Percentiles rank a stretch among this genome's conserved stretches.
These are phyloP conservation scores for Ursus arctos DNA, from an alignment of 2,113 vertebrate genomes.

Conservation along the genomic window DNA sequence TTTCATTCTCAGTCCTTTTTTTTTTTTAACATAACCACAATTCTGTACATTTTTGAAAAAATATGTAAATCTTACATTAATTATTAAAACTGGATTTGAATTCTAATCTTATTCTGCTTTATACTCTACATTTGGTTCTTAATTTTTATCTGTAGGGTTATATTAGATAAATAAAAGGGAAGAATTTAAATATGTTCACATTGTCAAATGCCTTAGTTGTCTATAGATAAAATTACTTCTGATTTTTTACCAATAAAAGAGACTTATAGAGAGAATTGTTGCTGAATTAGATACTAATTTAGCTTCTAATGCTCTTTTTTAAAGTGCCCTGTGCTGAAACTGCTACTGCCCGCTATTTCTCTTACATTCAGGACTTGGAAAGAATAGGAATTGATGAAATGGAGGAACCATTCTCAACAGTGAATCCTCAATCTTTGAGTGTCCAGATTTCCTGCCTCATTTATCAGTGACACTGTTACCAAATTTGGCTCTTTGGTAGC, in stretches of 20 bases:
- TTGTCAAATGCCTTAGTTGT: neutral
- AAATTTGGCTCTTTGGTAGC: neutral
- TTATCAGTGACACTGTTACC: neutral
- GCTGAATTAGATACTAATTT: neutral
- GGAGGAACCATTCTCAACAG: neutral
- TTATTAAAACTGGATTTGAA: neutral
- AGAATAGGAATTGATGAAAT: neutral
- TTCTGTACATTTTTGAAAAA: neutral
- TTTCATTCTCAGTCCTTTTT: neutral
- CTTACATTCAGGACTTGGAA: neutral
- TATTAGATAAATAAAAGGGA: neutral
- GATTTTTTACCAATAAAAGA: neutral
- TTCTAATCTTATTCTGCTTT: neutral
- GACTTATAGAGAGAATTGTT: neutral
- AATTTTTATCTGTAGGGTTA: neutral
- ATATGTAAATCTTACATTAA: neutral
- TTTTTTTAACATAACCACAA: neutral
- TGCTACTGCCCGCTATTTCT: neutral
- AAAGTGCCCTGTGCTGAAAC: neutral
- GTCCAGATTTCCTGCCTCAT: neutral
- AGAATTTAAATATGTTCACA: neutral
- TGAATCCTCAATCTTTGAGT: neutral
- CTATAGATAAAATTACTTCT: neutral
- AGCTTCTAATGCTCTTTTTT: neutral
- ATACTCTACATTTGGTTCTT: neutral